Base-by-base conservation (phyloP, 2,113 vertebrate genomes). In the Melanerpes formicivorus region DNA sequence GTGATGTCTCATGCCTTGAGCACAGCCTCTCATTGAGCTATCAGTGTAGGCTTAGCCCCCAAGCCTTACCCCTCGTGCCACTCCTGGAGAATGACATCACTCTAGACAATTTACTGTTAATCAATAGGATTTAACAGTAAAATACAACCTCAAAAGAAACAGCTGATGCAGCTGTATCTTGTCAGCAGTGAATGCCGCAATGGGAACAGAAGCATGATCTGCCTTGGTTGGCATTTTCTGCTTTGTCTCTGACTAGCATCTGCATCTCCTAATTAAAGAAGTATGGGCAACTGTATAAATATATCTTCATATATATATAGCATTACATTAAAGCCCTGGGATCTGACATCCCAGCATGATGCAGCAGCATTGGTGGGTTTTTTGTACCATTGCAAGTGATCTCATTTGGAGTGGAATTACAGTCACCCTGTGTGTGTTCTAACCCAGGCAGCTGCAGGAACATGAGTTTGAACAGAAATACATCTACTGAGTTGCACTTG, bases 171-270 rank as follows among this genome's bases (percentile, higher is more conserved):
- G 92, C 88, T 69, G 8, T 40, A 84, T 83, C 86, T 62, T 4
- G 2, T 82, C 88, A 80, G 84, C 84, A 87, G 54, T 6, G 0
- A 82, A n/a, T 0, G 18, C 72, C 64, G 76, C 75, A 3, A 30
- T 15, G 67, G 8, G n/a, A 93, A 66, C 10, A 1, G 84, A 75
- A 74, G 64, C 91, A 46, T 25, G 81, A 63, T 74, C 89, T 85
- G 81, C 90, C 81, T 94, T 63, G 34, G 94, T 90, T 85, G 87
- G 89, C 91, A 92, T 91, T 95, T 93, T 96, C 89, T 93, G 90
- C 84, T 94, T 82, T 96, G 94, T 87, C 29, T 89, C 71, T 77
- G 78, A 26, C 82, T 22, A 44, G 17, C 76, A 74, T 92, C 89
- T 92, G 32, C 84, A 85, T 87, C 67, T 87, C 84, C 72, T 82